These are phyloP conservation scores for Maccullochella peelii DNA, from an alignment of 2,113 vertebrate genomes.

Conservation along the genomic window DNA sequence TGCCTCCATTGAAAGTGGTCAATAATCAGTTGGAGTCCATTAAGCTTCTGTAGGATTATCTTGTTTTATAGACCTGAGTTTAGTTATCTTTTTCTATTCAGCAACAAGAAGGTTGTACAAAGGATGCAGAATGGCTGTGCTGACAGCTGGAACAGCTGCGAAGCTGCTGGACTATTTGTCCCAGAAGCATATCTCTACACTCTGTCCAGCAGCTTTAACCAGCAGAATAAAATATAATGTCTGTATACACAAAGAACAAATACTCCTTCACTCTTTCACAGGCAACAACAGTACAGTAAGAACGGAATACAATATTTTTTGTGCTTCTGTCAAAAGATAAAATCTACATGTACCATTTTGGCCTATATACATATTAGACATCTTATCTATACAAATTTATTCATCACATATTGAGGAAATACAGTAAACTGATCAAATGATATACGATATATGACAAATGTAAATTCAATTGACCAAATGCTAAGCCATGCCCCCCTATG, in stretches of 20 bases:
- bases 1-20: background rate
- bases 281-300: background rate
- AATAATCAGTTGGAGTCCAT: conserved; percentile 1
- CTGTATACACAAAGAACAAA: background rate
- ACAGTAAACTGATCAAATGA: no score
- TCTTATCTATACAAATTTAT: no score
- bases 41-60: background rate
- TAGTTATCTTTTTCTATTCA: background rate
- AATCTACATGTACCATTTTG: no score
- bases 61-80: background rate
- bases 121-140: background rate
- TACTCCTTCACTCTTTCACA: background rate
- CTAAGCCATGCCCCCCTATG: no score
- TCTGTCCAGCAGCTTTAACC: background rate
- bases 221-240: background rate
- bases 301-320: background rate
- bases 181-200: background rate
- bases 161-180: background rate
- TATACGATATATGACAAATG: no score
- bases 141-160: background rate
- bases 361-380: no score
- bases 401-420: no score
- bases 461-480: no score
- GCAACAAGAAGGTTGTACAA: background rate
- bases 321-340: background rate